Evolutionary conservation across 2,113 vertebrate species (phyloP).

Genomic region (Mastomys natalensis): DNA sequence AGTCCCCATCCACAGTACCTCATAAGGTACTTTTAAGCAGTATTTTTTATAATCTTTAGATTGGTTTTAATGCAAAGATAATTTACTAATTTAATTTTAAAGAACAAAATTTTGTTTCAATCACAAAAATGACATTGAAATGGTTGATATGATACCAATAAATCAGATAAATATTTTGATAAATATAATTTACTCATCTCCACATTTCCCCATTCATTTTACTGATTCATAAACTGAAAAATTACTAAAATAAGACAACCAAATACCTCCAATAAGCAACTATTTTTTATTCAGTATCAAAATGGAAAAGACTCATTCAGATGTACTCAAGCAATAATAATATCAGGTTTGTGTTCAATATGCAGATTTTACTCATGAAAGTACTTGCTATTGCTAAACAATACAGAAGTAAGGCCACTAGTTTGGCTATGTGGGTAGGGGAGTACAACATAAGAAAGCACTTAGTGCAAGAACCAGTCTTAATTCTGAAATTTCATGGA

Average conservation of each 20-base stretch:
- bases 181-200: slow-evolving; percentile 70
- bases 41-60: slow-evolving; percentile 12
- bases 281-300: background rate
- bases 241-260: slow-evolving; percentile 12
- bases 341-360: background rate
- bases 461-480: background rate
- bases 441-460: background rate
- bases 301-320: background rate
- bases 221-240: slow-evolving; percentile 5
- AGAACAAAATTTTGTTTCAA: slow-evolving; percentile 81
- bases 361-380: background rate
- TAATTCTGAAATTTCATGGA: background rate
- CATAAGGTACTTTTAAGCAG: background rate
- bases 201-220: background rate
- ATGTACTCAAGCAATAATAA: background rate
- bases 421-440: background rate
- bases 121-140: slow-evolving; percentile 74
- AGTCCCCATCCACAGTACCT: background rate
- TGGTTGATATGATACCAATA: slow-evolving; percentile 69
- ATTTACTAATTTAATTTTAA: slow-evolving; percentile 78
- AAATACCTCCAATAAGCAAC: background rate
- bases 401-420: background rate
- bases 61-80: slow-evolving; percentile 75
- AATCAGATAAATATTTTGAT: slow-evolving; percentile 70
- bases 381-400: background rate